Evolutionary conservation across 2,888 invertebrate genomes (phyloP).

Genomic region (Euspilapteryx auroguttella): DNA sequence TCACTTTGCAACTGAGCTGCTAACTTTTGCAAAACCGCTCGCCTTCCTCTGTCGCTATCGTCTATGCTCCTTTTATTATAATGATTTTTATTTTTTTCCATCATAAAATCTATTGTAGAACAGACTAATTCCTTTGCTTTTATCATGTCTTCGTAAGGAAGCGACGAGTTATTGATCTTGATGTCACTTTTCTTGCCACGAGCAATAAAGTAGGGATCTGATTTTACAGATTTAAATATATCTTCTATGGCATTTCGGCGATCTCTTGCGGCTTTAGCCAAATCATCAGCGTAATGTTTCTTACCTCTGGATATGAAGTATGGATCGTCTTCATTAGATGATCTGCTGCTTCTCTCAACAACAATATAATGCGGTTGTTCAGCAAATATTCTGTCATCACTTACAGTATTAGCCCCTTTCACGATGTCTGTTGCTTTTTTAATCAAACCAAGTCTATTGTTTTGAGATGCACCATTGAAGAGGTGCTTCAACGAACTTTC

Average conservation of each 20-base stretch:
- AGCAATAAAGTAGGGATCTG: constrained; percentile 54
- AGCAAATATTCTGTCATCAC: constrained; percentile 42
- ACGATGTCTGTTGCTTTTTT: neutral
- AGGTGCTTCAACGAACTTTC: constrained; percentile 22
- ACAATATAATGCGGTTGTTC: constrained; percentile 59
- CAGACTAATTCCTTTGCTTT: constrained; percentile 40
- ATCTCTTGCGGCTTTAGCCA: constrained; percentile 23
- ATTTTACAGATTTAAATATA: constrained; percentile 44
- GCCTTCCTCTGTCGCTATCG: constrained; percentile 34
- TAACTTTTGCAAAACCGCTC: constrained; percentile 38
- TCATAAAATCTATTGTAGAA: constrained; percentile 25
- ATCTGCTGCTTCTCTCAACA: constrained; percentile 42
- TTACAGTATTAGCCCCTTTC: constrained; percentile 27
- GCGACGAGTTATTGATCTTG: constrained; percentile 14
- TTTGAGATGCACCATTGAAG: constrained; percentile 15
- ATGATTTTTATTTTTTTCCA: constrained; percentile 14
- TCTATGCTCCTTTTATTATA: constrained; percentile 29
- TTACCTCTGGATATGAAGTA: constrained; percentile 40
- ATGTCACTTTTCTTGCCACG: constrained; percentile 44
- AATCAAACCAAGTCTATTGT: neutral
- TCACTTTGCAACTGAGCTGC: constrained; percentile 42
- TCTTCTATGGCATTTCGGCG: constrained; percentile 43
- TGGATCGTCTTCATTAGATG: constrained; percentile 40
- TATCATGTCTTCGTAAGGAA: constrained; percentile 14
- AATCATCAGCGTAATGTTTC: constrained; percentile 20